phyloP scores from a whole-genome alignment of 1,140 invertebrate species.

The Sarcophaga bullata region DNA sequence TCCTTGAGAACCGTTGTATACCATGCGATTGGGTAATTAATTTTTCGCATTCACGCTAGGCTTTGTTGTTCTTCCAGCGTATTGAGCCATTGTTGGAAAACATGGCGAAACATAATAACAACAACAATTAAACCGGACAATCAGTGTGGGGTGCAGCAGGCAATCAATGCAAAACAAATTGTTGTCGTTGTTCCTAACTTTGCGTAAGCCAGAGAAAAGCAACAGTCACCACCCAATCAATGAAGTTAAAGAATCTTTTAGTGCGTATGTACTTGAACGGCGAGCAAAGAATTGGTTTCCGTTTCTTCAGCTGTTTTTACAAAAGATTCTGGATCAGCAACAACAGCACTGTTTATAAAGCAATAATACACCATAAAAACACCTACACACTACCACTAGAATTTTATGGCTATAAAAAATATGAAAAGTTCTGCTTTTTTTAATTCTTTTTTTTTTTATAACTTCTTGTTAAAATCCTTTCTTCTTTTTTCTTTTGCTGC shows the following conservation, averaged over 20 bases:
- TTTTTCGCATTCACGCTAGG: slow-evolving; percentile 93
- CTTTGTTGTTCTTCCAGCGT: slow-evolving; percentile 84
- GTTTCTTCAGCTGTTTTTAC: too few species aligned
- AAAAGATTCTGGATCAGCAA: background rate
- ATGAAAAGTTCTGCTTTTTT: background rate
- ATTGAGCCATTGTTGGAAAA: slow-evolving; percentile 71
- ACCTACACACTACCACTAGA: background rate
- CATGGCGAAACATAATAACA: background rate
- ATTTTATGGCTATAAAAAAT: background rate
- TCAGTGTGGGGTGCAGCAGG: background rate
- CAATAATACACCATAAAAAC: background rate
- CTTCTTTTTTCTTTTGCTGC: background rate
- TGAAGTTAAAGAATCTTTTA: background rate
- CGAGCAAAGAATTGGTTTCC: background rate
- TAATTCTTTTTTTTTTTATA: background rate
- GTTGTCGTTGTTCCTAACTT: too few species aligned
- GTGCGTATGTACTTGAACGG: background rate
- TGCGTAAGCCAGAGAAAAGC: background rate
- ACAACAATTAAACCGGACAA: background rate
- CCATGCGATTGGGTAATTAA: slow-evolving; percentile 94
- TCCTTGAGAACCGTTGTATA: slow-evolving; percentile 96
- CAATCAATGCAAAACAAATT: background rate
- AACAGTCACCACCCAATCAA: background rate
- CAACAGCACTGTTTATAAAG: background rate
- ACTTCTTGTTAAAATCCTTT: too few species aligned